Evolutionary conservation across 2,888 invertebrate genomes (phyloP), one percentile per base, ranked within the genome.

Genomic region (Acleris laterana): DNA sequence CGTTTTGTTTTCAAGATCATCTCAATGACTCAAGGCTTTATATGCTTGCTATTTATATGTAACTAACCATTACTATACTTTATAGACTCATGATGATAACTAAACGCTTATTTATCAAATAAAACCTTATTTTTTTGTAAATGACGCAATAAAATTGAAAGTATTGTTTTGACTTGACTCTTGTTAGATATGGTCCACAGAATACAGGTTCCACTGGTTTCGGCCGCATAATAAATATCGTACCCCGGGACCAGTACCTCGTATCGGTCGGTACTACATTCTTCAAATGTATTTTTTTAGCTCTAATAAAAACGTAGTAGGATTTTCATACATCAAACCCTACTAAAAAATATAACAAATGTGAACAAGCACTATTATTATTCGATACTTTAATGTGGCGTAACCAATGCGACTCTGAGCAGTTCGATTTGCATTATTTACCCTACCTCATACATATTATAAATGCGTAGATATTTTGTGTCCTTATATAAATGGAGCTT

Each of bases 141-240:
- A 22, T 17, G 38, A 9, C 48, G 20, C 20, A 55, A 32, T 20
- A 46, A 46, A 46, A 56, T 51, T 22, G 22, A 56, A 65, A 56
- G 55, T 46, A 57, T 62, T 62, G 19, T 52, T 62, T 57, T 52
- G 28, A 17, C 51, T 38, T 32, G 38, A 66, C 57, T 48, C n/a
- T 46, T 28, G 28, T 66, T 62, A 65, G 32, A 32, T 32, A 25
- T 49, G 49, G 44, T 57, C 56, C 38, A 44, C 56, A 57, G 57
- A 66, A 66, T 66, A 66, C 66, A 57, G 66, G 66, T 66, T 66
- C 22, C 38, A 62, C 66, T 62, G 66, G 66, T 66, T 66, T 62
- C 22, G 51, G 46, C 42, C 48, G 66, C 46, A 56, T 66, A 48
- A 62, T 66, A 66, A 52, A 66, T 66, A 51, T 66, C 48, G 57